These are phyloP conservation scores for Drosophila bocqueti DNA, from an alignment of 1,140 invertebrate genomes.

Conservation along the genomic window DNA sequence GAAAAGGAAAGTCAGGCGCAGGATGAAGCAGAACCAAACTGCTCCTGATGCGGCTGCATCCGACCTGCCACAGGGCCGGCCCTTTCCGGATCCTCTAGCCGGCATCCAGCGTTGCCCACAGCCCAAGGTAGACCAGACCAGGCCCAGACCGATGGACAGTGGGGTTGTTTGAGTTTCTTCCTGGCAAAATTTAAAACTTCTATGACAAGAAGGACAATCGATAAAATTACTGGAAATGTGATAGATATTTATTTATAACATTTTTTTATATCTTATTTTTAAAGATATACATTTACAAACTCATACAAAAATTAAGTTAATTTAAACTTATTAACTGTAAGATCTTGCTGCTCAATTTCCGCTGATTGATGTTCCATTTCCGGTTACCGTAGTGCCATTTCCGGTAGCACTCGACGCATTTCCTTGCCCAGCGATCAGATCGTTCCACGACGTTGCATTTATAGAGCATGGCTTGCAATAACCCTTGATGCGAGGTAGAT, in stretches of 20 bases:
- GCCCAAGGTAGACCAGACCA: slow-evolving; percentile 21
- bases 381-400: not conserved
- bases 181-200: not conserved
- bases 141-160: slow-evolving; percentile 1
- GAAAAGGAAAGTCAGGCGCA: slow-evolving; percentile 66
- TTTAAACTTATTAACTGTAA: too few species aligned
- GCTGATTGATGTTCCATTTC: not conserved
- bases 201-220: rapidly evolving
- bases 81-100: slow-evolving; percentile 19
- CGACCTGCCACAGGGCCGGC: slow-evolving; percentile 13
- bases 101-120: not conserved
- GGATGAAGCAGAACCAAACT: slow-evolving; percentile 49
- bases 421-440: not conserved
- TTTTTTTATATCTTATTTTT: not conserved
- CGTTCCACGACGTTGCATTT: not conserved
- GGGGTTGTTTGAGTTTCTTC: not conserved
- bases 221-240: too few species aligned
- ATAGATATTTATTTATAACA: not conserved
- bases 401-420: not conserved
- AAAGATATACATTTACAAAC: not conserved
- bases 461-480: not conserved
- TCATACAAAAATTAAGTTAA: not conserved
- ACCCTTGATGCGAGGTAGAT: not conserved
- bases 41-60: slow-evolving; percentile 62
- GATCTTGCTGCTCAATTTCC: not conserved